Percentiles rank a stretch among this genome's conserved stretches.
Evolutionary conservation across 2,888 invertebrate genomes (phyloP).

Genomic region (Oxytorus armatus): DNA sequence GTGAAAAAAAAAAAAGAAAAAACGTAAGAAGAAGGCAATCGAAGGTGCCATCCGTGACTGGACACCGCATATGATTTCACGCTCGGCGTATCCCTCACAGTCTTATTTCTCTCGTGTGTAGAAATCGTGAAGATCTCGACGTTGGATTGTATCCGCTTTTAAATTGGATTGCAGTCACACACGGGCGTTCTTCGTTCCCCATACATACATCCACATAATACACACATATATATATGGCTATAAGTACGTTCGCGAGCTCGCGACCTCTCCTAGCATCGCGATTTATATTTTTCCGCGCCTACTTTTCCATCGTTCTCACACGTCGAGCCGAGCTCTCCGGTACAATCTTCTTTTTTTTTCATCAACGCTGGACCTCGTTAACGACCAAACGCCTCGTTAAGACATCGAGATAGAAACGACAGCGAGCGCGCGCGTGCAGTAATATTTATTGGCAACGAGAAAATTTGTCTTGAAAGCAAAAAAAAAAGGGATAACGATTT

Average conservation of each 20-base stretch:
- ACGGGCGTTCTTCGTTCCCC: constrained; percentile 56
- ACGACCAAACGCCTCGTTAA: constrained; percentile 67
- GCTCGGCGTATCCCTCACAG: constrained; percentile 77
- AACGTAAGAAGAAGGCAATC: constrained; percentile 70
- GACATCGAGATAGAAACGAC: constrained; percentile 51
- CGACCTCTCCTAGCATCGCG: constrained; percentile 62
- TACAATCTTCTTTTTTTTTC: constrained; percentile 46
- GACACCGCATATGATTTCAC: constrained; percentile 85
- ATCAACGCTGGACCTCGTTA: constrained; percentile 63
- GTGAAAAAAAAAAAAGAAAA: constrained; percentile 47
- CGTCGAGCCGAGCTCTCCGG: constrained; percentile 26
- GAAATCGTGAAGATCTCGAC: constrained; percentile 84
- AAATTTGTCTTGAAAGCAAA: constrained; percentile 27
- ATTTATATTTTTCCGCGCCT: constrained; percentile 28
- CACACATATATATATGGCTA: neutral
- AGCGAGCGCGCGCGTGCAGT: constrained; percentile 25
- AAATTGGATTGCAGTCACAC: constrained; percentile 83
- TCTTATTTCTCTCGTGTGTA: constrained; percentile 84
- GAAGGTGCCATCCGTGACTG: constrained; percentile 84
- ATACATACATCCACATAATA: neutral
- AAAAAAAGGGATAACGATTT: constrained; percentile 48
- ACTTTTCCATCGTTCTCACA: constrained; percentile 30
- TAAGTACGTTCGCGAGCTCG: constrained; percentile 27
- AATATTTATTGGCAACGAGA: constrained; percentile 39
- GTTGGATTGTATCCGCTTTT: constrained; percentile 83